A percentile compares a stretch with the other conserved stretches of the same genome.
Evolutionary conservation across 2,113 vertebrate species (phyloP).

Genomic region (Limnothrissa miodon): DNA sequence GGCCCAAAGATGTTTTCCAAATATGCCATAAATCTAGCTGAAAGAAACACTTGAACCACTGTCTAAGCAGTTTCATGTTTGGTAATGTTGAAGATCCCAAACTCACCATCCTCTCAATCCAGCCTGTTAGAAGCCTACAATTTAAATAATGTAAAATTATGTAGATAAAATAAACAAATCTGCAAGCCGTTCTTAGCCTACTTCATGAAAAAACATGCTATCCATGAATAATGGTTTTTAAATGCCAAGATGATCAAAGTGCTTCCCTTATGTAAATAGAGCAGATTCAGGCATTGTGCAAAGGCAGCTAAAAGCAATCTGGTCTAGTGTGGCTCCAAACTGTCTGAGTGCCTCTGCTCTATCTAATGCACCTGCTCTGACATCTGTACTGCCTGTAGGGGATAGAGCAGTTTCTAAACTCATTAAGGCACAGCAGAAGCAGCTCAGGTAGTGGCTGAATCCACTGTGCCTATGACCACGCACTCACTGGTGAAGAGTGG

Average conservation of each 20-base stretch:
- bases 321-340: background rate
- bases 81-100: too few relatives aligned
- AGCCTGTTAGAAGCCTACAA: too few relatives aligned
- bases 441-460: background rate
- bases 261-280: too few relatives aligned
- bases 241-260: too few relatives aligned
- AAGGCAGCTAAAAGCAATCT: too few relatives aligned
- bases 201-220: too few relatives aligned
- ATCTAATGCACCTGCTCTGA: background rate
- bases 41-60: background rate
- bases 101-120: too few relatives aligned
- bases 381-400: background rate
- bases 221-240: too few relatives aligned
- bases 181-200: too few relatives aligned
- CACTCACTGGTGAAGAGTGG: background rate
- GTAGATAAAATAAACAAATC: too few relatives aligned
- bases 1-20: background rate
- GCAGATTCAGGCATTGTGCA: too few relatives aligned
- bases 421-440: background rate
- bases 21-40: background rate
- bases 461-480: background rate
- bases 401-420: background rate
- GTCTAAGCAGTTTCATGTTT: background rate
- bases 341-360: background rate
- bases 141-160: too few relatives aligned